Base-by-base conservation (phyloP, 2,888 invertebrate genomes). In the Pteria penguin region DNA sequence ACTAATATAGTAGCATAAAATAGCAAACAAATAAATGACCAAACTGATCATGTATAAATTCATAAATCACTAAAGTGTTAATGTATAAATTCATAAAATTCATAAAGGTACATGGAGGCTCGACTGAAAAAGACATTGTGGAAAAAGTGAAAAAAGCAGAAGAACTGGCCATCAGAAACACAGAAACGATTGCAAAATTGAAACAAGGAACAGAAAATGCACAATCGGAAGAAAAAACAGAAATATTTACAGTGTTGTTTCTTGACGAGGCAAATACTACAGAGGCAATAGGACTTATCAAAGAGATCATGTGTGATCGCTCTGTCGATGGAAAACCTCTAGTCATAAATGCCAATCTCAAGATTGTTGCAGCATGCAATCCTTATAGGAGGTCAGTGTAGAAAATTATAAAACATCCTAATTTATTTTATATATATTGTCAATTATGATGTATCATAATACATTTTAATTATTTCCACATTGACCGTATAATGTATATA, bases 211-310 rank as follows among this genome's bases (percentile, higher is more conserved):
- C n/a, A n/a, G n/a, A n/a, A n/a, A n/a, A n/a, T n/a, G n/a, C n/a
- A n/a, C n/a, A n/a, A n/a, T n/a, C n/a, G n/a, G n/a, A n/a, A n/a
- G n/a, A n/a, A n/a, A n/a, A n/a, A n/a, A n/a, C n/a, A n/a, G n/a
- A 63, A 3, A 33, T 63, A 26, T 55, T 61, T 69, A 88, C 88
- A 4, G 84, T 88, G 4, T 76, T 88, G 70, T 88, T 88, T 78
- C 85, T 89, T 73, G 90, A 90, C 71, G 90, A 90, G 77, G 89
- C 88, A 24, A 90, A 90, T 82, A 90, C 89, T 3, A 90, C 90
- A n/a, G 87, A 88, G 60, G 86, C 88, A 2, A 82, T 88, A 52
- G 89, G 88, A 24, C 75, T 87, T 57, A 86, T 89, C 62, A 89
- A 89, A 71, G 89, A 90, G 75, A 84, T 89, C 54, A 85, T 90